phyloP scores from a whole-genome alignment of 2,888 invertebrate species.

The Xestoiulus laeticollis region DNA sequence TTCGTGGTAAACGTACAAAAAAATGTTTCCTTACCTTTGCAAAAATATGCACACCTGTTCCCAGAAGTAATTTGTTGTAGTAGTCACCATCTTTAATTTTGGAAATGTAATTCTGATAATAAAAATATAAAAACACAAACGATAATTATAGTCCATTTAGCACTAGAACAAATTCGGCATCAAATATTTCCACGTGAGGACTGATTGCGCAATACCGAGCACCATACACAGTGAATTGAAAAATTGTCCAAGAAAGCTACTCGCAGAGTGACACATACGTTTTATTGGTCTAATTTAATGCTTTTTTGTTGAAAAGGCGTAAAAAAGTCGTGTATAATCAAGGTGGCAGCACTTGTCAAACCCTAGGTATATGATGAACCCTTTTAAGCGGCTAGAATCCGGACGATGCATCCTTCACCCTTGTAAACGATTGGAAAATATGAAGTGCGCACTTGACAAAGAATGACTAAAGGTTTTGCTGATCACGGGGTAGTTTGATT shows the following conservation, averaged over 20 bases:
- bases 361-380: neutral
- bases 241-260: neutral
- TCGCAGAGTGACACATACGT: neutral
- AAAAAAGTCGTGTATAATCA: neutral
- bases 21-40: too few species aligned
- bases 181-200: too few species aligned
- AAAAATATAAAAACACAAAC: too few species aligned
- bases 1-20: too few species aligned
- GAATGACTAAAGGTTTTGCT: neutral
- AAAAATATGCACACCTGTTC: too few species aligned
- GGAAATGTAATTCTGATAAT: too few species aligned
- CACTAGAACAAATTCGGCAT: too few species aligned
- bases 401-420: neutral
- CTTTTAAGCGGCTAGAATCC: neutral
- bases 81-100: too few species aligned
- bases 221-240: too few species aligned
- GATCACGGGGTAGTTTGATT: slow-evolving; percentile 6
- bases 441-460: neutral
- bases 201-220: too few species aligned
- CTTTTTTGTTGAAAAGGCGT: neutral
- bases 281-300: neutral
- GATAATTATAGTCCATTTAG: too few species aligned
- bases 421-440: neutral
- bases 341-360: slow-evolving; percentile 7
- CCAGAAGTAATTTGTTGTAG: too few species aligned